These are phyloP conservation scores for Engraulis encrasicolus DNA, from an alignment of 2,113 vertebrate species.

Conservation along the genomic window DNA sequence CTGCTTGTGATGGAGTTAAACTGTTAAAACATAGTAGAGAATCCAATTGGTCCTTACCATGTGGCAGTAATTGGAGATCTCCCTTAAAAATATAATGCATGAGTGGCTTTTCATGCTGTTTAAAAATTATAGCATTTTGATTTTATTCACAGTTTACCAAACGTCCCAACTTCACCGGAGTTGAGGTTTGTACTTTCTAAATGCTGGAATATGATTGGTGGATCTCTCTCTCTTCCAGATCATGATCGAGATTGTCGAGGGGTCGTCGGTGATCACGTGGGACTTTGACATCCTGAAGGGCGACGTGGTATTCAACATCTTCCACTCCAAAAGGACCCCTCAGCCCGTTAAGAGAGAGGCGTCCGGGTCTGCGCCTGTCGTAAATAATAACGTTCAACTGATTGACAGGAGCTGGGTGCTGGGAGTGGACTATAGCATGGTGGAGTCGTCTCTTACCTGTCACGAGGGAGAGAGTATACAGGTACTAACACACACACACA, in stretches of 20 bases:
- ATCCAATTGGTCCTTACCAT: too few relatives aligned
- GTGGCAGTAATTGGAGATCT: too few relatives aligned
- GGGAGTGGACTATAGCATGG: slow-evolving; percentile 75
- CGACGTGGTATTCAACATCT: slow-evolving; percentile 83
- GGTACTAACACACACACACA: slow-evolving; percentile 61
- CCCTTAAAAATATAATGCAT: too few relatives aligned
- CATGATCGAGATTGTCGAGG: slow-evolving; percentile 78
- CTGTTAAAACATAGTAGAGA: too few relatives aligned
- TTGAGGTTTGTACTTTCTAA: too few relatives aligned
- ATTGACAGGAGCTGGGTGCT: slow-evolving; percentile 72
- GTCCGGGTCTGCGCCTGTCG: slow-evolving; percentile 37
- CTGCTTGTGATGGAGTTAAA: too few relatives aligned
- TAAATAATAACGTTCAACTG: slow-evolving; percentile 70
- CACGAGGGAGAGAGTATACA: slow-evolving; percentile 85
- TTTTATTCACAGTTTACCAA: too few relatives aligned
- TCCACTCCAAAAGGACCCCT: slow-evolving; percentile 75
- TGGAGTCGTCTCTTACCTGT: slow-evolving; percentile 79
- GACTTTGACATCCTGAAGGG: slow-evolving; percentile 85
- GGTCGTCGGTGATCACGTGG: slow-evolving; percentile 84
- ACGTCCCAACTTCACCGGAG: too few relatives aligned
- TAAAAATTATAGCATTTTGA: too few relatives aligned
- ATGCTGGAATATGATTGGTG: too few relatives aligned
- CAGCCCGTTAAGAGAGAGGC: slow-evolving; percentile 2
- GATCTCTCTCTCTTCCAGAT: slow-evolving; percentile 69
- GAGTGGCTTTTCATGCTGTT: too few relatives aligned